Base-by-base conservation (phyloP, 1,140 invertebrate species). In the Danaus plexippus region DNA sequence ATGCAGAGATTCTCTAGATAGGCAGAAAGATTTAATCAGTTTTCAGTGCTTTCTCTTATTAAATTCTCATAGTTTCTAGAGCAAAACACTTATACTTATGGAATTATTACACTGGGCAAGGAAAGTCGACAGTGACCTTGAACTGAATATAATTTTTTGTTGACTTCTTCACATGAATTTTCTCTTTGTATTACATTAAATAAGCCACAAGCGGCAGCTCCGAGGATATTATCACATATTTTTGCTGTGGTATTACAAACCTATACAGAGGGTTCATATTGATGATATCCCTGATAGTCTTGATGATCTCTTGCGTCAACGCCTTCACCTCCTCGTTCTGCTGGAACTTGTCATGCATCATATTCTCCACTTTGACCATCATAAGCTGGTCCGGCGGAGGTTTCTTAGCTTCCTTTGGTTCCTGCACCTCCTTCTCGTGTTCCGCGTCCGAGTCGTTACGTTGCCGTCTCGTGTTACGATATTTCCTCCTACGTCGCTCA, bases 221-320 rank as follows among this genome's bases (percentile, higher is more conserved):
- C 22, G 2, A 5, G 7, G 1, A 32, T 32, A 32, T 32, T 22
- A 22, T 22, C 6, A 22, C 6, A 32, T 6, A 32, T 32, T 32
- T 32, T 32, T 32, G 22, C 7, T 32, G 7, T 32, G 22, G 22
- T 6, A 6, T 7, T 32, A 32, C 22, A 32, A 32, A 89, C 89
- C 89, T 89, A 80, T 98, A 99, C 18, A 99, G 87, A 2, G 97
- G 96, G 90, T 99, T 99, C 88, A 99, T 90, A 56, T 94, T 93
- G 56, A 99, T 98, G 61, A 99, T 98, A 87, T 99, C 97, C 49
- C 96, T 88, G 48, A 99, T 98, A 0, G 98, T 99, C 87, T 99
- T 98, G 9, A 99, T 97, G 58, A 99, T 92, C 89, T 99, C 97
- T 87, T 98, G 97, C 0, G 96, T 98, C 46, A 99, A 77, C 3